Base-by-base conservation (phyloP, 2,888 invertebrate genomes). In the Plagodis dolabraria region DNA sequence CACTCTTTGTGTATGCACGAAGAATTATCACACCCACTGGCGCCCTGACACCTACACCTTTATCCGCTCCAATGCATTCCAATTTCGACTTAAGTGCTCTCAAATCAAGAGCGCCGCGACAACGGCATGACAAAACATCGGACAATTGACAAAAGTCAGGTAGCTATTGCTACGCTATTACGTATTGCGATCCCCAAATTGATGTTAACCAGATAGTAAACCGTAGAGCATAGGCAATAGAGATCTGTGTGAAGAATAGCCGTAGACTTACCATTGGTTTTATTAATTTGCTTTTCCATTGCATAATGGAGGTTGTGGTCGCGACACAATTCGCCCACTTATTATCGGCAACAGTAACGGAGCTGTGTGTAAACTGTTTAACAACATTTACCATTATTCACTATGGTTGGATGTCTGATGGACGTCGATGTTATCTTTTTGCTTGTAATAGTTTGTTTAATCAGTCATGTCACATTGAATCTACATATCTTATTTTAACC, bases 11-110 rank as follows among this genome's bases (percentile, higher is more conserved):
- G 87, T 91, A 80, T 92, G 83, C 86, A 73, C 79, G 82, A 82
- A 80, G 87, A 88, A 92, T 92, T 92, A 92, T 89, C 91, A 89
- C 91, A 83, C 90, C 92, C 87, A 91, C 68, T 72, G 80, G 85
- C 89, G 86, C 84, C 85, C 79, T 66, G 74, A 87, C 88, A 83
- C 85, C 85, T 72, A 80, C 80, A 77, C 78, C 77, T 64, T 71
- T 75, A 76, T 57, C 53, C 51, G 53, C 64, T 64, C 69, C 72
- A 71, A 70, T 73, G 70, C 75, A 74, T 69, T 73, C 76, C 71
- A 87, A 79, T 80, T 75, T 83, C 75, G 68, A 80, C 86, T 74
- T 72, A 82, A 83, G 54, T 63, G 62, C 74, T 56, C 57, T 69
- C 63, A 65, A 72, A 74, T 80, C 83, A 87, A 76, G 76, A 79